Evolutionary conservation across 1,140 invertebrate genomes (phyloP), one percentile per base, ranked within the genome.

Genomic region (Apis dorsata): DNA sequence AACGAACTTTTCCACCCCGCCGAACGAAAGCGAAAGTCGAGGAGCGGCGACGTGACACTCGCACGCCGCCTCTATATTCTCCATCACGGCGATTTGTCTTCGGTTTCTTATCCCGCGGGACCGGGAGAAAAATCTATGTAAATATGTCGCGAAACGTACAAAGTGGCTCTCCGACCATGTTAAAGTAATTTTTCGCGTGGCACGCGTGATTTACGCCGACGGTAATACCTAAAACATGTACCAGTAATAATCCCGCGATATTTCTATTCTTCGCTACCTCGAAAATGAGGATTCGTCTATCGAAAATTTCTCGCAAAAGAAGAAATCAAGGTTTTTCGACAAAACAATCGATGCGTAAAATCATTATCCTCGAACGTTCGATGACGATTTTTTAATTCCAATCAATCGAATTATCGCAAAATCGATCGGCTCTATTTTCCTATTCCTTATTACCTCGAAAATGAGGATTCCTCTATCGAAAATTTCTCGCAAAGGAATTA

Each of bases 41-140:
- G 34, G 57, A 66, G 53, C 17, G 44, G 34, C 62, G 51, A 19
- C 28, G 71, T 21, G 51, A 63, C 55, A 51, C 55, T 34, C 24
- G 49, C 55, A 17, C 57, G 62, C 24, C 19, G 28, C 68, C 72
- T 86, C 83, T 70, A 86, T 89, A 89, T 89, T 89, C 59, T 85
- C 68, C 77, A 53, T 55, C 49, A 63, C 83, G 69, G 53, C 72
- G 84, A 88, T 88, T 88, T 88, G 86, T 88, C 87, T 87, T 85
- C 84, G 66, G 71, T 51, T 76, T 75, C 77, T 77, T 82, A 63
- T 55, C 12, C 55, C 65, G 73, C 68, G 53, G 53, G 59, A 76
- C 73, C 34, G 34, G 79, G 60, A 74, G 79, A 84, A 84, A 86
- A 86, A 89, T 79, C 51, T 74, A 81, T 88, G 84, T 73, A 85